Base-by-base conservation (phyloP, 2,797 vertebrate genomes). In the Sciaenops ocellatus region DNA sequence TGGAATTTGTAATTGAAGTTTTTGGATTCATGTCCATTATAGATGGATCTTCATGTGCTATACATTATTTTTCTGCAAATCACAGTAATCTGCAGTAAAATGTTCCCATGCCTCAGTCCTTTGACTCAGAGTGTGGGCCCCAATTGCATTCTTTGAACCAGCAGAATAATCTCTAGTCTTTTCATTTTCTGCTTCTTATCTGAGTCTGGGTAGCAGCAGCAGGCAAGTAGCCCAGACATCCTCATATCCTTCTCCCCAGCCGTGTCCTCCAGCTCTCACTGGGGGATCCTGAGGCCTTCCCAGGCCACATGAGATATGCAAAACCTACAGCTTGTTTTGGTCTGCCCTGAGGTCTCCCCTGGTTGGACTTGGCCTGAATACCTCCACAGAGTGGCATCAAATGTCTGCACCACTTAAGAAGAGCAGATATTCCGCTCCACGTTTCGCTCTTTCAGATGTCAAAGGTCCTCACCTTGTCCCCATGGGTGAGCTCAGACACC, bases 141-240 rank as follows among this genome's bases (percentile, higher is more conserved):
- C 57, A 59, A n/a, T 79, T 46, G 69, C 44, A 51, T 79, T 76
- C n/a, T 79, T 70, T 73, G 67, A 76, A 66, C 63, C 65, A 69
- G 60, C 71, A 52, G 18, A 63, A 71, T 47, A 67, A 79, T 79
- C 75, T 38, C 34, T 38, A 71, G 26, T 48, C 55, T 50, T 55
- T 55, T 20, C 30, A 65, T 69, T 73, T 72, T 69, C 50, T 72
- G 67, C 55, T 50, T 55, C 64, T 62, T 56, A 78, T 82, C 80
- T 48, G n/a, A 57, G 67, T 55, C 41, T 52, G 30, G 26, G 47
- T 44, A 62, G 30, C 1, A 12, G 30, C 61, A 70, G 55, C 63
- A 41, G 62, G 30, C 30, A n/a, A 54, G 34, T 38, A 72, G 26
- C 30, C 47, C 52, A 65, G 59, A 52, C 61, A 61, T 65, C 42